Percentiles rank a stretch among this genome's conserved stretches.
Conservation (phyloP, 2,888 invertebrate genomes). For the Labia minor region DNA sequence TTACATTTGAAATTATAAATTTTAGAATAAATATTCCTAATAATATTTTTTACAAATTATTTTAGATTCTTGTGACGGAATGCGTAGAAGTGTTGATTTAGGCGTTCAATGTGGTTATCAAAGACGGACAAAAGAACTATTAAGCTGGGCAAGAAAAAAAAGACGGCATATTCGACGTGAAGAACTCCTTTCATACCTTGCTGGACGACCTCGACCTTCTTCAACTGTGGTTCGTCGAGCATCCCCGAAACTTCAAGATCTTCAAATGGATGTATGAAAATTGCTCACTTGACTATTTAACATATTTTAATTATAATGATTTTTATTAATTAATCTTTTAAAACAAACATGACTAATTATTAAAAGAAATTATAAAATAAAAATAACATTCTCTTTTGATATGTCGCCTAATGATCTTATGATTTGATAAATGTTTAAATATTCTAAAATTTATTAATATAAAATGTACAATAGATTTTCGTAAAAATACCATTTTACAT, state of each 20-base stretch:
- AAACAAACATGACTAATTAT: no score
- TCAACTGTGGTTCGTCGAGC: neutral
- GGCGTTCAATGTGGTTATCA: slow-evolving; percentile 62
- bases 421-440: no score
- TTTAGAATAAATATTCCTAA: no score
- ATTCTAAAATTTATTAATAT: no score
- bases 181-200: slow-evolving; percentile 63
- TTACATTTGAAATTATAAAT: no score
- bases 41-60: no score
- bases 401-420: no score
- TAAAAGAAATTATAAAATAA: no score
- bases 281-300: no score
- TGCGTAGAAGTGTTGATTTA: slow-evolving; percentile 55
- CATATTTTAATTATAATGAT: slow-evolving; percentile 8
- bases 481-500: no score
- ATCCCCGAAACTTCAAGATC: neutral
- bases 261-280: neutral
- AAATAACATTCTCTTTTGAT: no score
- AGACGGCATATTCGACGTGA: slow-evolving; percentile 60
- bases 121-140: slow-evolving; percentile 59
- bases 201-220: slow-evolving; percentile 57
- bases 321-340: neutral
- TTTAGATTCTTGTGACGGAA: slow-evolving; percentile 60
- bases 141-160: slow-evolving; percentile 64
- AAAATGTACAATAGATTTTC: no score